phyloP scores from a whole-genome alignment of 2,797 vertebrate species.

The Ctenopoma kingsleyae region DNA sequence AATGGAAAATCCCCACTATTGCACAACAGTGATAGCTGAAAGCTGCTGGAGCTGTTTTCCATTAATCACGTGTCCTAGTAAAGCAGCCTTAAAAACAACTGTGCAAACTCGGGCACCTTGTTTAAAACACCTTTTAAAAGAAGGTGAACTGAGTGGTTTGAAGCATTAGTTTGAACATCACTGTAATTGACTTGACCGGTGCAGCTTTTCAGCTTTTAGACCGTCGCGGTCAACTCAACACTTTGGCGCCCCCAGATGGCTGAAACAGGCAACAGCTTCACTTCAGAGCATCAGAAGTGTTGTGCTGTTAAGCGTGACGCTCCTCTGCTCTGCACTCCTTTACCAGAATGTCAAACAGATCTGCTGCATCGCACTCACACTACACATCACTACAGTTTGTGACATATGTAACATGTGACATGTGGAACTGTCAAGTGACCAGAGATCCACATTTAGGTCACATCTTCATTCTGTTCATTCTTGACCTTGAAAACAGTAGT shows the following conservation, averaged over 20 bases:
- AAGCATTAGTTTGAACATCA: background rate
- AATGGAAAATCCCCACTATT: background rate
- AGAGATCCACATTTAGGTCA: background rate
- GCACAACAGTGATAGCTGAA: background rate
- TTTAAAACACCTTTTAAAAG: background rate
- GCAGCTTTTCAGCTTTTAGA: background rate
- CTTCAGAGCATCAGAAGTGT: background rate
- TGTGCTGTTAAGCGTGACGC: no score
- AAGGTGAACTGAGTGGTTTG: background rate
- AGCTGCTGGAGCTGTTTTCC: background rate
- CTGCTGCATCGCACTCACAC: no score
- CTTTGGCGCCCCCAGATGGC: slow-evolving; percentile 58
- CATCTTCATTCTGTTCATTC: background rate
- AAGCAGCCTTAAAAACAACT: background rate
- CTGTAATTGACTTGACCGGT: no score
- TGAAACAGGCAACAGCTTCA: slow-evolving; percentile 14
- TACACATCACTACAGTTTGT: background rate
- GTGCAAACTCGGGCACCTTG: background rate
- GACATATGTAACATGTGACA: no score
- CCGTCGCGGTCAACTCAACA: slow-evolving; percentile 3
- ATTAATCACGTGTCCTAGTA: background rate
- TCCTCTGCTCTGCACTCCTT: background rate
- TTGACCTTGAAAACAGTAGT: no score
- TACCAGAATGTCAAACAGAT: background rate
- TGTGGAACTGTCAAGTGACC: no score